Percentiles rank a stretch among this genome's conserved stretches.
These are phyloP conservation scores for Pterocles orientalis DNA, from an alignment of 2,113 vertebrate genomes.

Conservation along the genomic window DNA sequence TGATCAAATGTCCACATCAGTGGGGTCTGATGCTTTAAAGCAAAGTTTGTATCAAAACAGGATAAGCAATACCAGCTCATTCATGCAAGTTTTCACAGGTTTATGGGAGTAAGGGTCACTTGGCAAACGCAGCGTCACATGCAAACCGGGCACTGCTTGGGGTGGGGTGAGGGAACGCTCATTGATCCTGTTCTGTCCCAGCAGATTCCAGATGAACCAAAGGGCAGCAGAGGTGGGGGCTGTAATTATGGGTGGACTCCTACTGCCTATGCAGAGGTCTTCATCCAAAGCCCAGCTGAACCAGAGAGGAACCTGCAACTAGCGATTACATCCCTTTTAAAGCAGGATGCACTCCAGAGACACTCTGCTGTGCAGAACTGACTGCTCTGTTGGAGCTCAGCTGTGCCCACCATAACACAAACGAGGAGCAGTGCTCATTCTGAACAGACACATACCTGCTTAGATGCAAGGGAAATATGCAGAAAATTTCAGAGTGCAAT, in stretches of 20 bases:
- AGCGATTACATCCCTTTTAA: neutral
- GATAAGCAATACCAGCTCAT: neutral
- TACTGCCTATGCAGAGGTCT: neutral
- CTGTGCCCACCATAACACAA: neutral
- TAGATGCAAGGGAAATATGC: neutral
- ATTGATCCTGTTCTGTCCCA: neutral
- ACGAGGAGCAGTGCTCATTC: neutral
- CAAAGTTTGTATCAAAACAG: neutral
- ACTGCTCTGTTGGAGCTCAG: fast-evolving
- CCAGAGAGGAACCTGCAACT: neutral
- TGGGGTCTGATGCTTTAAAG: neutral
- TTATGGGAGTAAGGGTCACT: neutral
- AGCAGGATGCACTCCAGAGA: neutral
- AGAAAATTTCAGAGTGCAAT: neutral
- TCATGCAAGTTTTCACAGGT: neutral
- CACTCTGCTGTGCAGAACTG: neutral
- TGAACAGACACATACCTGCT: neutral
- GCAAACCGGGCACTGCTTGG: neutral
- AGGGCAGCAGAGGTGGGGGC: neutral
- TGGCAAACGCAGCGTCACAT: neutral
- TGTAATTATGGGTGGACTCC: neutral
- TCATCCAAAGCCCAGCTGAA: neutral
- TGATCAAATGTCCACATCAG: neutral
- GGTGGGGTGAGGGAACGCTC: neutral
- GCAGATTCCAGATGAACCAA: neutral